A percentile compares a stretch with the other conserved stretches of the same genome.
These are phyloP conservation scores for Loripinus fragilis DNA, from an alignment of 2,888 invertebrate genomes.

Conservation along the genomic window DNA sequence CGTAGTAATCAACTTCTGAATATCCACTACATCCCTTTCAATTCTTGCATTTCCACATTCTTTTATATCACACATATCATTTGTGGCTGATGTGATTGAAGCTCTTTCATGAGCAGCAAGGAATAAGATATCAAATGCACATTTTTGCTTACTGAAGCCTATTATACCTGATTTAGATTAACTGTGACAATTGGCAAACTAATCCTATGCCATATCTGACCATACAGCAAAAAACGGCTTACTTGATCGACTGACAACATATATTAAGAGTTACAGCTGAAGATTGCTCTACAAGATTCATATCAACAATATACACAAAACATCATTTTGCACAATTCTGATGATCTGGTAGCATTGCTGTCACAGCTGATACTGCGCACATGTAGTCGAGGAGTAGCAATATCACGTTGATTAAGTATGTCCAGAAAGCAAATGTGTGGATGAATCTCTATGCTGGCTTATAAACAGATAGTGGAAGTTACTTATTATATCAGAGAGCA, in stretches of 20 bases:
- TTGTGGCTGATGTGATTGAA: too few relatives aligned
- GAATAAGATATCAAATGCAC: not conserved
- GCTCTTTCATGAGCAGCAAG: slow-evolving; percentile 5
- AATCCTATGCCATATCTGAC: too few relatives aligned
- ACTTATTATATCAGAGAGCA: too few relatives aligned
- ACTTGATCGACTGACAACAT: slow-evolving; percentile 8
- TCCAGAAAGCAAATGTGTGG: slow-evolving; percentile 9
- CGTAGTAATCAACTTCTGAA: not conserved
- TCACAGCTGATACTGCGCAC: too few relatives aligned
- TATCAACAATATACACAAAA: too few relatives aligned
- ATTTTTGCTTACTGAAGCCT: too few relatives aligned
- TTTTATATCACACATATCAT: too few relatives aligned
- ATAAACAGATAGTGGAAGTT: too few relatives aligned
- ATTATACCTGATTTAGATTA: slow-evolving; percentile 5
- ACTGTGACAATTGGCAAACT: not conserved
- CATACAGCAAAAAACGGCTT: not conserved
- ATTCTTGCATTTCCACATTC: too few relatives aligned
- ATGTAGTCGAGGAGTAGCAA: not conserved
- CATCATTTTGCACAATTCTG: slow-evolving; percentile 5
- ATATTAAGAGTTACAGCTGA: slow-evolving; percentile 6
- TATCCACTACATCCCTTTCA: not conserved
- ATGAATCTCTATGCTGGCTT: slow-evolving; percentile 9
- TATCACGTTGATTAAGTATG: not conserved
- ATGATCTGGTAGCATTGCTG: slow-evolving; percentile 7
- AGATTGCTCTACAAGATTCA: not conserved